Evolutionary conservation across 2,113 vertebrate genomes (phyloP).

Genomic region (Silurus glanis): DNA sequence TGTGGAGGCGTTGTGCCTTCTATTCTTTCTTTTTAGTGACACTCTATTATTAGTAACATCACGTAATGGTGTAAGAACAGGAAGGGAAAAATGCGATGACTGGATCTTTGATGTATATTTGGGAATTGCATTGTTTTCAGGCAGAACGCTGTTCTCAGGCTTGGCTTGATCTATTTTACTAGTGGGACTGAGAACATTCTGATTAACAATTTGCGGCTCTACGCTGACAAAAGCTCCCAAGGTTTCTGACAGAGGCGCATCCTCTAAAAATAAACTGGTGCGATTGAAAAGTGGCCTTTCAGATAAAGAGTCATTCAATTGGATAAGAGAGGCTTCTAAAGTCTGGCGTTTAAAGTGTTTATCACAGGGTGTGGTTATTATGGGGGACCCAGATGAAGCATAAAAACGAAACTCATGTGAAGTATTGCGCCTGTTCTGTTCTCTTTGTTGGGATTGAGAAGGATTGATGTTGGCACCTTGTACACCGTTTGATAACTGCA

Average conservation of each 20-base stretch:
- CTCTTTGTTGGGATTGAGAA: conserved; percentile 17
- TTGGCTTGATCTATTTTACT: conserved; percentile 1
- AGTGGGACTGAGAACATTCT: neutral
- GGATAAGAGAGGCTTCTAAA: neutral
- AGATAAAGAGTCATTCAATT: conserved; percentile 1
- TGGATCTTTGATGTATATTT: neutral
- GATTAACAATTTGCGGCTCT: neutral
- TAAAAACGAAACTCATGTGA: neutral
- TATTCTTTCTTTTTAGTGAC: neutral
- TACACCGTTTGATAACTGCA: neutral
- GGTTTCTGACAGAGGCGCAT: conserved; percentile 45
- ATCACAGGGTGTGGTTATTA: neutral
- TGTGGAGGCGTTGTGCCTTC: neutral
- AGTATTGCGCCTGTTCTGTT: neutral
- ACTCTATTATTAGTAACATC: conserved; percentile 21
- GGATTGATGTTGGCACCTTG: neutral
- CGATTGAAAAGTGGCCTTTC: conserved; percentile 21
- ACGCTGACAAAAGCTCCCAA: conserved; percentile 29
- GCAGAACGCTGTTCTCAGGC: neutral
- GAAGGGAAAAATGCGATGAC: neutral
- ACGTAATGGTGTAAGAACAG: conserved; percentile 5
- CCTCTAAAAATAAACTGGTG: conserved; percentile 11
- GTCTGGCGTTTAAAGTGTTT: neutral
- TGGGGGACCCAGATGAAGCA: neutral
- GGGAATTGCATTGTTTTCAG: neutral